phyloP scores from a whole-genome alignment of 2,888 invertebrate genomes.

The Exephanes ischioxanthus region DNA sequence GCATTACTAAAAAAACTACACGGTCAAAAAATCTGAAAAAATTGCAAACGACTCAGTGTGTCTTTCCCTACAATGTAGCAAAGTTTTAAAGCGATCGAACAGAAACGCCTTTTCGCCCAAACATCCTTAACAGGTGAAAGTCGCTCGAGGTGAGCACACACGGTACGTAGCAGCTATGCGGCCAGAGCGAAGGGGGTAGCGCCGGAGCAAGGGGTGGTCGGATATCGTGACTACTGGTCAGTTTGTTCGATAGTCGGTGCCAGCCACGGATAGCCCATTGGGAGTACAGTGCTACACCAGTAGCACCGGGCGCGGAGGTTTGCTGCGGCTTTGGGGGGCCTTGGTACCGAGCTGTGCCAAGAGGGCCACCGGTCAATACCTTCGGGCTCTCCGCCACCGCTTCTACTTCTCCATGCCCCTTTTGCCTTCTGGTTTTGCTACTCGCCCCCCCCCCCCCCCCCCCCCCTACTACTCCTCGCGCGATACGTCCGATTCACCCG shows the following conservation, averaged over 20 bases:
- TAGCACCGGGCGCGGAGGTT: slow-evolving; percentile 58
- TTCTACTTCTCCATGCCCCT: slow-evolving; percentile 55
- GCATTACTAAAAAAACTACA: too few relatives aligned
- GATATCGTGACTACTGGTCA: slow-evolving; percentile 85
- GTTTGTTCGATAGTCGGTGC: slow-evolving; percentile 85
- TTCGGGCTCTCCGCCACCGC: slow-evolving; percentile 78
- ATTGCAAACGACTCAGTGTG: too few relatives aligned
- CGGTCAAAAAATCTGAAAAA: too few relatives aligned
- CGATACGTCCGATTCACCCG: slow-evolving; percentile 65
- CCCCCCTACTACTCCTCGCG: slow-evolving; percentile 47
- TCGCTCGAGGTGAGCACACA: slow-evolving; percentile 44
- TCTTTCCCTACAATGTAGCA: too few relatives aligned
- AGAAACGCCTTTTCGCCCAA: too few relatives aligned
- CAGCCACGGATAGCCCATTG: slow-evolving; percentile 82
- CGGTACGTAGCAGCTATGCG: slow-evolving; percentile 13
- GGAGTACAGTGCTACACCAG: slow-evolving; percentile 47
- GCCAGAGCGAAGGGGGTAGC: slow-evolving; percentile 36
- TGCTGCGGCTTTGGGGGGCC: slow-evolving; percentile 77
- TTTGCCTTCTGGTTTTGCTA: slow-evolving; percentile 31
- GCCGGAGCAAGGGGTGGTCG: slow-evolving; percentile 65
- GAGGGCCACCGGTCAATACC: slow-evolving; percentile 85
- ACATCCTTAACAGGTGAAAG: slow-evolving; percentile 70
- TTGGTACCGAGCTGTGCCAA: slow-evolving; percentile 84
- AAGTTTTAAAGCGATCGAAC: too few relatives aligned
- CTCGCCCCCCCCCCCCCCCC: slow-evolving; percentile 32